These are phyloP conservation scores for Palloptera scutellata DNA, from an alignment of 2,888 invertebrate genomes.

Conservation along the genomic window DNA sequence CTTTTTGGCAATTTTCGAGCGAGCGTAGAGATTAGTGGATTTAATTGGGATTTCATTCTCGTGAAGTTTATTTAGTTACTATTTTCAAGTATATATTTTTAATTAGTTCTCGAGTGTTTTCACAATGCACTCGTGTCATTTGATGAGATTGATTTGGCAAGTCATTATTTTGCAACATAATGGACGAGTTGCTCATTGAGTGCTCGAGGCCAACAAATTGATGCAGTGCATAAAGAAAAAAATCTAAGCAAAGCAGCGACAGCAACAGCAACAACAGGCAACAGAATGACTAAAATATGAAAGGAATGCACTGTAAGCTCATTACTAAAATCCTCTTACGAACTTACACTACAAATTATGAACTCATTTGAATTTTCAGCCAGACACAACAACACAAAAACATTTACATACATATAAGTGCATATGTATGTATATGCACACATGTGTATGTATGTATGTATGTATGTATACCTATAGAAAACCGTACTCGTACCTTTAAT, in stretches of 20 bases:
- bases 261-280: too few species aligned
- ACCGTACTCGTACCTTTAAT: too few species aligned
- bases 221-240: too few species aligned
- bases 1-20: neutral
- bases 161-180: too few species aligned
- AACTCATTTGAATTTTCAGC: neutral
- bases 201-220: too few species aligned
- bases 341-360: neutral
- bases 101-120: constrained; percentile 26
- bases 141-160: too few species aligned
- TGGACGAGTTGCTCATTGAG: too few species aligned
- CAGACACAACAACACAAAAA: constrained; percentile 2
- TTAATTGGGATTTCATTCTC: constrained; percentile 26
- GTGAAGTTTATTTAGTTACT: neutral
- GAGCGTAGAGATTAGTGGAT: constrained; percentile 1
- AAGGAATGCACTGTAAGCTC: neutral
- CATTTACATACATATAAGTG: neutral
- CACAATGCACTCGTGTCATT: neutral
- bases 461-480: neutral
- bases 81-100: constrained; percentile 22
- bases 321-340: neutral
- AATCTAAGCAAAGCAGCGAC: too few species aligned
- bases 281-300: too few species aligned
- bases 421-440: neutral
- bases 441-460: neutral